These are phyloP conservation scores for Uloborus diversus DNA, from an alignment of 1,140 invertebrate genomes.

Conservation along the genomic window DNA sequence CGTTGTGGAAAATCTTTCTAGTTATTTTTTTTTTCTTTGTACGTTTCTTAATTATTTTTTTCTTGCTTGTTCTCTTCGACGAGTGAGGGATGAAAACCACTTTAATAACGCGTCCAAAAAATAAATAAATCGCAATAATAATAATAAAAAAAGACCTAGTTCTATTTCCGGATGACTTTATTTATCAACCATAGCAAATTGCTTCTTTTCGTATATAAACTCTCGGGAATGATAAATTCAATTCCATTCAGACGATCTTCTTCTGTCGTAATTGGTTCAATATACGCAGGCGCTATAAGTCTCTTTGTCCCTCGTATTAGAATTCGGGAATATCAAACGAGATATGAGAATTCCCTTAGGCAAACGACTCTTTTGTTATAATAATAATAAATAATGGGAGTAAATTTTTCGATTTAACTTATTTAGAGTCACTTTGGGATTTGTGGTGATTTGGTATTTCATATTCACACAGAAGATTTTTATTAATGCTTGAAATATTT, in stretches of 20 bases:
- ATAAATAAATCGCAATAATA: not conserved
- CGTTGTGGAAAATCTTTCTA: not conserved
- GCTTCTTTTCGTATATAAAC: constrained; percentile 5
- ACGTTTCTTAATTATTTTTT: constrained; percentile 23
- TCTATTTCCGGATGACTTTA: constrained; percentile 42
- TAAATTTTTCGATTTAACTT: no score
- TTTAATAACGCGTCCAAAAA: not conserved
- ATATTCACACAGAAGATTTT: no score
- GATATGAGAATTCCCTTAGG: no score
- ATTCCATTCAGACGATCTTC: constrained; percentile 14
- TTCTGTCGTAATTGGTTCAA: not conserved
- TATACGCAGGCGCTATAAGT: no score
- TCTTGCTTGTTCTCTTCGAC: constrained; percentile 3
- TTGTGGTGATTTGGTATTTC: no score
- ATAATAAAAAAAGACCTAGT: not conserved
- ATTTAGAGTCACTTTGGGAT: no score
- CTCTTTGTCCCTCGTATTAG: no score
- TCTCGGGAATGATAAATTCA: constrained; percentile 36
- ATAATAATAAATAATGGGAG: no score
- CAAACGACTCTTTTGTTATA: no score
- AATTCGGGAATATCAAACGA: no score
- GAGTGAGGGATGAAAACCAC: not conserved
- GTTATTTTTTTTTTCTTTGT: not conserved
- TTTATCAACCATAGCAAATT: constrained; percentile 32
- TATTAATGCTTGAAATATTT: no score